Base-by-base conservation (phyloP, 1,140 invertebrate genomes). In the Cardiocondyla obscurior region DNA sequence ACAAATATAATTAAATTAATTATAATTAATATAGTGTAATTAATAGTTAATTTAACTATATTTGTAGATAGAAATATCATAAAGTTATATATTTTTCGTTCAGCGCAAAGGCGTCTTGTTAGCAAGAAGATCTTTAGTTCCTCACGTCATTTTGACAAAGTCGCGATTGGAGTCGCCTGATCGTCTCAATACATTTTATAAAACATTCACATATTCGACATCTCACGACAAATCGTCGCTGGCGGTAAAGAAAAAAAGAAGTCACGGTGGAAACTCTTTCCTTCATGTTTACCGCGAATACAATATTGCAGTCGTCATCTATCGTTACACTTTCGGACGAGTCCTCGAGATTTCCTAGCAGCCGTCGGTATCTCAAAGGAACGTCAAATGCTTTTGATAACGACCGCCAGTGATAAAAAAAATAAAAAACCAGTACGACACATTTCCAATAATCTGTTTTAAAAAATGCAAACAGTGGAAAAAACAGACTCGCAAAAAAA, bases 291-390 rank as follows among this genome's bases (percentile, higher is more conserved):
- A 2, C 46, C 36, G 16, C 14, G n/a, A n/a, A 58, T 33, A 10
- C 19, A 12, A 62, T 3, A 62, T 39, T 4, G 42, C 39, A 62
- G 14, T 36, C 72, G 28, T 25, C 72, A 60, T 62, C 72, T 76
- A 16, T 14, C n/a, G n/a, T 7, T 8, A 12, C 12, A 33, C 16
- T 76, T 62, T 36, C 14, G 5, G 14, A 62, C 14, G 14, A 69
- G 0, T 0, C 14, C 51, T 12, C 2, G 5, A 33, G 2, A 16
- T 69, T 22, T 12, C 30, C 1, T 33, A 58, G n/a, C 16, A 3
- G n/a, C 19, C 10, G 57, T 49, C 39, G 39, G 30, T 76, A 76
- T 36, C 3, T 3, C 14, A 30, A 25, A 58, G 16, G 0, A 42
- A 57, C 0, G 12, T 39, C 7, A 30, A 49, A 0, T 8, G 14